Conservation (phyloP, 2,888 invertebrate species). For the Tupiocoris notatus region DNA sequence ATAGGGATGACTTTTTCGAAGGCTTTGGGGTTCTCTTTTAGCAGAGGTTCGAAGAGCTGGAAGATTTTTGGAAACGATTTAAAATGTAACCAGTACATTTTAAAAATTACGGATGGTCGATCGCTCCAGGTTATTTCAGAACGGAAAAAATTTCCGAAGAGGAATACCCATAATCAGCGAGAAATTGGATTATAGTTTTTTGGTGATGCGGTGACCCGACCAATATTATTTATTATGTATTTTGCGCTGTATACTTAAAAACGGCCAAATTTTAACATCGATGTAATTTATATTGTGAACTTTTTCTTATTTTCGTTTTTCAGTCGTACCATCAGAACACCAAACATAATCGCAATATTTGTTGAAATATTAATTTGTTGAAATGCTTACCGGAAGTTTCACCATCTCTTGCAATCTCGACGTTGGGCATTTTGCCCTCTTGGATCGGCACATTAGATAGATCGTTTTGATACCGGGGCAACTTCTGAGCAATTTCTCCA, state of each 20-base stretch:
- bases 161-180: too few species aligned
- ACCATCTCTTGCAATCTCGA: constrained; percentile 61
- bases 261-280: too few species aligned
- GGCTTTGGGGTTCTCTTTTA: constrained; percentile 66
- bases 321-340: too few species aligned
- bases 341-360: too few species aligned
- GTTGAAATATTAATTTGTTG: not conserved
- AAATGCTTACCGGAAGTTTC: constrained; percentile 59
- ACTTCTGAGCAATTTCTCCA: constrained; percentile 52
- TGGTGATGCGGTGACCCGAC: too few species aligned
- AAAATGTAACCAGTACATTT: too few species aligned
- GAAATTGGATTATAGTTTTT: too few species aligned
- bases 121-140: not conserved
- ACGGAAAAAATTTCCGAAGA: not conserved
- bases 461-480: constrained; percentile 58
- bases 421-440: constrained; percentile 59
- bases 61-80: not conserved
- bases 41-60: constrained; percentile 48
- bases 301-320: too few species aligned
- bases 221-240: too few species aligned
- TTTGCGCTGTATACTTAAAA: too few species aligned
- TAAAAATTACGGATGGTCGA: not conserved
- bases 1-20: constrained; percentile 74
- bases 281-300: too few species aligned
- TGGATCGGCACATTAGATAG: constrained; percentile 59